These are phyloP conservation scores for Dione vanillae DNA, from an alignment of 2,888 invertebrate species.

Conservation along the genomic window DNA sequence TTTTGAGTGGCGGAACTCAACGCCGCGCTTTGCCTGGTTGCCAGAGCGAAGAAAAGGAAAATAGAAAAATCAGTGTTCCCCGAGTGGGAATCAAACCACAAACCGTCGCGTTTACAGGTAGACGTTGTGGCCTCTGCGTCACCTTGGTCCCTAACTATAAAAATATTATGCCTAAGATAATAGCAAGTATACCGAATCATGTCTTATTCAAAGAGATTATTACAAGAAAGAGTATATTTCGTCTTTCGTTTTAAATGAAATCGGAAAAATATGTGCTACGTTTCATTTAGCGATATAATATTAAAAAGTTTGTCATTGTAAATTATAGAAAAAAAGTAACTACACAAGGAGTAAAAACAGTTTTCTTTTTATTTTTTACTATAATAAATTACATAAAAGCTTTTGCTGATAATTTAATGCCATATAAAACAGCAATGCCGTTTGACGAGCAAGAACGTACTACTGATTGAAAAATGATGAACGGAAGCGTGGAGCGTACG, in stretches of 20 bases:
- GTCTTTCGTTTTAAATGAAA: not conserved
- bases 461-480: conserved; percentile 45
- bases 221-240: no score
- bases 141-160: no score
- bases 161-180: no score
- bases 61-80: no score
- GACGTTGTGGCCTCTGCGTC: no score
- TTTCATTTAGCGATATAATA: not conserved
- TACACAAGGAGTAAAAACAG: not conserved
- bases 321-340: not conserved
- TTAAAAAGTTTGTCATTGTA: not conserved
- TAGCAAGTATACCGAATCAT: no score
- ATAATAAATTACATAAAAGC: conserved; percentile 18
- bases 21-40: no score
- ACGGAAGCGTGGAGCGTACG: conserved; percentile 64
- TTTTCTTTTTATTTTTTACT: not conserved
- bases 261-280: not conserved
- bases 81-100: no score
- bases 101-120: no score
- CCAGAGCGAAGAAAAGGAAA: no score
- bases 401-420: conserved; percentile 20
- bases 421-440: conserved; percentile 34
- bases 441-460: conserved; percentile 41
- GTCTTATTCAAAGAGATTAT: no score
- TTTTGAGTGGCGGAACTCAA: no score